Base-by-base conservation (phyloP, 53 echinoderm and acorn worm species). In the Apostichopus leukothele region DNA sequence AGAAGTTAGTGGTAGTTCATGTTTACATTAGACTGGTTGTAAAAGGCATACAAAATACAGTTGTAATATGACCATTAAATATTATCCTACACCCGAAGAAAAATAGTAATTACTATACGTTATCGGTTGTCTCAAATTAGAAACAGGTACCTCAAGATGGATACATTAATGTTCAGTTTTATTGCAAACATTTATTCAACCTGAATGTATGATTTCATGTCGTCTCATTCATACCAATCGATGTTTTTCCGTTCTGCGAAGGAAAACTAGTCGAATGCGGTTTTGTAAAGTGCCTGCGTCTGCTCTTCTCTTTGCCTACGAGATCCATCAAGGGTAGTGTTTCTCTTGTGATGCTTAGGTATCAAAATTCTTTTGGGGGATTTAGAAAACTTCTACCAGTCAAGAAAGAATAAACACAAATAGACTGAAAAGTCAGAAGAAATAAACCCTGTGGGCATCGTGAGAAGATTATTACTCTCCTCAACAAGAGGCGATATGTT, bases 351-450 rank as follows among this genome's bases (percentile, higher is more conserved):
- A 71, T 71, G 71, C 71, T 18, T 71, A n/a, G 71, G 71, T 71
- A 19, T 71, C 20, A 19, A 71, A 71, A 71, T 71, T 71, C 71
- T 71, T 71, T 71, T 16, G 71, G 18, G 6, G 18, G 71, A 71
- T 71, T 71, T 71, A 71, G 6, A 71, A 71, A 16, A 71, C 1
- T n/a, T 18, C 71, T 18, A 16, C 21, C 4, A 18, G 6, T 18
- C 6, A 71, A 71, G 71, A 71, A 71, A 71, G 71, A 71, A 71
- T n/a, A 71, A 18, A 71, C 71, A 19, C 14, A 71, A 71, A 71
- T 71, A 71, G 57, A 57, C 57, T 71, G 20, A 71, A 71, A 71
- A 71, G 71, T 71, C 71, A 71, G 71, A 71, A 71, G 71, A 71
- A 71, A 71, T 19, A 18, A 71, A n/a, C 71, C 71, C 71, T 71